Conservation (phyloP, 2,797 vertebrate genomes). For the Ispidina picta region DNA sequence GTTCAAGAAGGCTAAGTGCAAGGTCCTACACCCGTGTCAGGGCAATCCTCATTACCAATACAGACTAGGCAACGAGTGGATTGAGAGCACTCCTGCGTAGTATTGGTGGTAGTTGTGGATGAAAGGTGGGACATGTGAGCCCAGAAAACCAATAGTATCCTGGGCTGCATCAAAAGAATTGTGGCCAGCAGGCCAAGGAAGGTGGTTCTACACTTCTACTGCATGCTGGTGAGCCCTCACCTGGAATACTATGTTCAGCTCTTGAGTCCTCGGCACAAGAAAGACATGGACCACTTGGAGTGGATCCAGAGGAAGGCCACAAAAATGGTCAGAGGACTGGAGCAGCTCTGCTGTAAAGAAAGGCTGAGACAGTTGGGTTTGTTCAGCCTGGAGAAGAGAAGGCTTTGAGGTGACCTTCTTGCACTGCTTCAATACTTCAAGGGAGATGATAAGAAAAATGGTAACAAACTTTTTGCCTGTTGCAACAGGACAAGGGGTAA, state of each 20-base stretch:
- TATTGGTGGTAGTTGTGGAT: background rate
- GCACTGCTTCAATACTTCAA: background rate
- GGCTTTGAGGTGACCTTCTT: background rate
- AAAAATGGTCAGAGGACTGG: background rate
- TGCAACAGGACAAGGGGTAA: background rate
- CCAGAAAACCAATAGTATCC: background rate
- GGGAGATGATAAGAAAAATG: rapidly evolving
- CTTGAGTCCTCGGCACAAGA: background rate
- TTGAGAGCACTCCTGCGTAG: background rate
- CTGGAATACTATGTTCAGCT: background rate
- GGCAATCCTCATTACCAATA: background rate
- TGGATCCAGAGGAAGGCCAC: background rate
- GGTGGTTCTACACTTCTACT: background rate
- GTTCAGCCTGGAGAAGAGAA: background rate
- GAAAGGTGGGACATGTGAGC: background rate
- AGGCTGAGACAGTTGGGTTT: background rate
- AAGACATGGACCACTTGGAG: background rate
- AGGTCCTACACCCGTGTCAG: background rate
- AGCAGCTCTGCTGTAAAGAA: background rate
- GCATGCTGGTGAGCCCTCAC: background rate
- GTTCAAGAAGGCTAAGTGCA: background rate
- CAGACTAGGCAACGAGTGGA: background rate
- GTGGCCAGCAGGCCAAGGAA: background rate
- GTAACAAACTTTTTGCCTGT: background rate
- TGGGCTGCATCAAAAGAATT: background rate